Evolutionary conservation across 2,113 vertebrate genomes (phyloP).

Genomic region (Geococcyx californianus): DNA sequence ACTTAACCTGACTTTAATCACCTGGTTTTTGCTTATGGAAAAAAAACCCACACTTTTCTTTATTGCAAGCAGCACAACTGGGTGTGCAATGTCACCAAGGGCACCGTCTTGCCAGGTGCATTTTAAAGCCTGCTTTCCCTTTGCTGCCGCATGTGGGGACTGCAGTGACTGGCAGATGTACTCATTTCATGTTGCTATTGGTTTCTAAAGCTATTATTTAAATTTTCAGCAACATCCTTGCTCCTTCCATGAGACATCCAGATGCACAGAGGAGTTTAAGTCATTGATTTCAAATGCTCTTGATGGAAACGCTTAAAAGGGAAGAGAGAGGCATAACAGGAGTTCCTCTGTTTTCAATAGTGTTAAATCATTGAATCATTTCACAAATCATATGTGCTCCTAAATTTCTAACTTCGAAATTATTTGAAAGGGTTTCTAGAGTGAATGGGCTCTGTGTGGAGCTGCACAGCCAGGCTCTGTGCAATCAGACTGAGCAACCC

Average conservation of each 20-base stretch:
- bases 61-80: background rate
- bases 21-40: background rate
- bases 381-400: fast-evolving
- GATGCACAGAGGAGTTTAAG: background rate
- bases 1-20: background rate
- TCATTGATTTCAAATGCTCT: slow-evolving; percentile 33
- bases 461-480: fast-evolving
- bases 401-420: background rate
- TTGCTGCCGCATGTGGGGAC: fast-evolving
- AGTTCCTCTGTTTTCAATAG: background rate
- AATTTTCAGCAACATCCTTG: background rate
- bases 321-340: background rate
- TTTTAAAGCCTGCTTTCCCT: background rate
- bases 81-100: background rate
- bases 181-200: background rate
- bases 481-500: background rate
- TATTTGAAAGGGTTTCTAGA: background rate
- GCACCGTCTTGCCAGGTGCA: background rate
- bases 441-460: background rate
- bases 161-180: background rate
- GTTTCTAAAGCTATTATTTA: slow-evolving; percentile 23
- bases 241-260: background rate
- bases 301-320: background rate
- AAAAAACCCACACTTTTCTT: background rate
- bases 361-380: background rate